Conservation (phyloP, 2,113 vertebrate species). For the Poeciliopsis prolifica region DNA sequence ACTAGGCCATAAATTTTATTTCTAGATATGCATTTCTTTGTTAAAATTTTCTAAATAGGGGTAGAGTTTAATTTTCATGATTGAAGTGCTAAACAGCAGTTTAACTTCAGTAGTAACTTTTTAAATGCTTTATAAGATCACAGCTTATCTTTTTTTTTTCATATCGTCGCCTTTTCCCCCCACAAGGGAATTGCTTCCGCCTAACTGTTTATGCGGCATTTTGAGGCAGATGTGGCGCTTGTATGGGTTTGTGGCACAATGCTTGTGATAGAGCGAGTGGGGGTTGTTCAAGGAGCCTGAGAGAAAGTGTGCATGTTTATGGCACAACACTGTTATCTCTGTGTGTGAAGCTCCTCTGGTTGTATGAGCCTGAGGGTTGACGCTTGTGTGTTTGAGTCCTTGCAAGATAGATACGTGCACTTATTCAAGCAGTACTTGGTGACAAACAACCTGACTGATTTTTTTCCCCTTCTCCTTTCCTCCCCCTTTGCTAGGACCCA, state of each 20-base stretch:
- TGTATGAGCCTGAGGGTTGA: neutral
- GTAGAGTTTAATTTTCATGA: constrained; percentile 9
- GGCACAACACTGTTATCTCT: constrained; percentile 19
- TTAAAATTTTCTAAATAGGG: constrained; percentile 17
- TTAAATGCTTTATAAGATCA: constrained; percentile 57
- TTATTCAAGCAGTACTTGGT: constrained; percentile 21
- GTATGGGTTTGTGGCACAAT: constrained; percentile 33
- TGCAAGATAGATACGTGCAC: constrained; percentile 22
- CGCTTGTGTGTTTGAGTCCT: neutral
- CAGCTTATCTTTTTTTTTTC: constrained; percentile 64
- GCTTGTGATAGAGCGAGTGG: constrained; percentile 20
- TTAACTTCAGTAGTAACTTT: too few species aligned
- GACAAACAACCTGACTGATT: neutral
- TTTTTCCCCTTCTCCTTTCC: neutral
- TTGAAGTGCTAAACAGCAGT: too few species aligned
- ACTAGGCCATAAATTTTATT: neutral
- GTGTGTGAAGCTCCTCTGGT: constrained; percentile 17
- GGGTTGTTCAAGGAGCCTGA: constrained; percentile 15
- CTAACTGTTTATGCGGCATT: constrained; percentile 72
- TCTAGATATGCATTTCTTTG: constrained; percentile 20
- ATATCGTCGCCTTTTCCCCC: constrained; percentile 53
- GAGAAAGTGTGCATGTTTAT: constrained; percentile 21
- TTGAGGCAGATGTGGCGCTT: constrained; percentile 62
- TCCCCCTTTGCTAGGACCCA: constrained; percentile 80
- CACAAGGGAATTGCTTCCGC: constrained; percentile 63